Evolutionary conservation across 2,888 invertebrate species (phyloP), one percentile per base, ranked within the genome.

Genomic region (Anaspis maculata): DNA sequence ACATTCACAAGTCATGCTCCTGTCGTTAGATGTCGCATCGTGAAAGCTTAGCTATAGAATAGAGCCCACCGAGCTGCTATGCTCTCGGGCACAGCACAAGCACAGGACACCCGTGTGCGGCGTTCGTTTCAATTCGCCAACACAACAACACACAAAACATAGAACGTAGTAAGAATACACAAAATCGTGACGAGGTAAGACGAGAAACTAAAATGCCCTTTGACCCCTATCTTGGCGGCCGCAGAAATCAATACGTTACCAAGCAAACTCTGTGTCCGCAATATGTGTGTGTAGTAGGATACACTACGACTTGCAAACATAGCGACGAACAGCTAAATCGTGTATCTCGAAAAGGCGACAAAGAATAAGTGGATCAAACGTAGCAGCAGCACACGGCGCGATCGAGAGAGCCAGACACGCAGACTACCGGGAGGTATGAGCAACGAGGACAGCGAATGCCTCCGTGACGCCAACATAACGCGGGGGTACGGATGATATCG

Each of bases 151-250:
- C n/a, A n/a, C n/a, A n/a, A n/a, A 30, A 12, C 22, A 28, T 25
- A 36, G 21, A 30, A 39, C 32, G 36, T 33, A 34, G n/a, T n/a
- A n/a, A n/a, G n/a, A 25, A 37, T 42, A 39, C 32, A 26, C 36
- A 39, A 40, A 39, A 39, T 37, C 43, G 42, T 42, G 35, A 35
- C 37, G 41, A 39, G 45, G 46, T 45, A 46, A 50, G 44, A 51
- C 43, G 43, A 41, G 45, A 48, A 49, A 49, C 43, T 42, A 42
- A 51, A 54, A 51, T 61, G 59, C 60, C 59, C 61, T 61, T 56
- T 62, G 62, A 61, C 62, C 63, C 61, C 59, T 56, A 59, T 62
- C 58, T 61, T 59, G 53, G 59, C 59, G 59, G 57, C 54, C 59
- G 45, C 52, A 56, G 57, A 61, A 62, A 63, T 63, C 63, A 62